phyloP scores from a whole-genome alignment of 2,888 invertebrate species.

The Therioaphis trifolii region DNA sequence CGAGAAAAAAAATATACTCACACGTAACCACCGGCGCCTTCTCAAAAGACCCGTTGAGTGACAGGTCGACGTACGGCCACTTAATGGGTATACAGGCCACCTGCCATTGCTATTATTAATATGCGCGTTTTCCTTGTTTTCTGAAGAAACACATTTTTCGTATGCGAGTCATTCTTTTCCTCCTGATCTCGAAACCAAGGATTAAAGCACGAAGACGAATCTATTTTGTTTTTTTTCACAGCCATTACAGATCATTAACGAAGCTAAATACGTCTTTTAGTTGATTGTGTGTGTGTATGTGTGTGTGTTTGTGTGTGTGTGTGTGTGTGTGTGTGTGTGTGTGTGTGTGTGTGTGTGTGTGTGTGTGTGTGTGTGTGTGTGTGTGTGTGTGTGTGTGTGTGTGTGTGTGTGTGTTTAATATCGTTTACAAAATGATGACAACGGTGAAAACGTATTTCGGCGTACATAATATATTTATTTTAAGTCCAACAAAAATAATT shows the following conservation, averaged over 20 bases:
- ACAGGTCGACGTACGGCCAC: slow-evolving; percentile 61
- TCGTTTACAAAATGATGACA: slow-evolving; percentile 17
- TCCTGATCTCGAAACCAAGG: background rate
- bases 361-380: background rate
- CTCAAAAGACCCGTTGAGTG: slow-evolving; percentile 60
- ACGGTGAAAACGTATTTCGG: background rate
- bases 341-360: background rate
- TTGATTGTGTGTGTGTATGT: slow-evolving; percentile 9
- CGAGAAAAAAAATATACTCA: slow-evolving; percentile 36
- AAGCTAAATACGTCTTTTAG: slow-evolving; percentile 49
- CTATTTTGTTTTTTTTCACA: slow-evolving; percentile 23
- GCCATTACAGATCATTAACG: slow-evolving; percentile 52
- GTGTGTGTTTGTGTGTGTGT: background rate
- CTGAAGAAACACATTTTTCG: slow-evolving; percentile 50
- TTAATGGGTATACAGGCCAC: slow-evolving; percentile 58
- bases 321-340: background rate
- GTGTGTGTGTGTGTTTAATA: background rate
- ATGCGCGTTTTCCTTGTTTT: slow-evolving; percentile 58
- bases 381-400: background rate
- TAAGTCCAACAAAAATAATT: slow-evolving; percentile 1
- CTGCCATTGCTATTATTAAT: slow-evolving; percentile 61
- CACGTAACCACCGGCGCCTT: slow-evolving; percentile 55
- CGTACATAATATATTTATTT: background rate
- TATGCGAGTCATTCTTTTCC: background rate
- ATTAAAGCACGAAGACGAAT: slow-evolving; percentile 35